Conservation (phyloP, 2,888 invertebrate species). For the Drosophila cracens region DNA sequence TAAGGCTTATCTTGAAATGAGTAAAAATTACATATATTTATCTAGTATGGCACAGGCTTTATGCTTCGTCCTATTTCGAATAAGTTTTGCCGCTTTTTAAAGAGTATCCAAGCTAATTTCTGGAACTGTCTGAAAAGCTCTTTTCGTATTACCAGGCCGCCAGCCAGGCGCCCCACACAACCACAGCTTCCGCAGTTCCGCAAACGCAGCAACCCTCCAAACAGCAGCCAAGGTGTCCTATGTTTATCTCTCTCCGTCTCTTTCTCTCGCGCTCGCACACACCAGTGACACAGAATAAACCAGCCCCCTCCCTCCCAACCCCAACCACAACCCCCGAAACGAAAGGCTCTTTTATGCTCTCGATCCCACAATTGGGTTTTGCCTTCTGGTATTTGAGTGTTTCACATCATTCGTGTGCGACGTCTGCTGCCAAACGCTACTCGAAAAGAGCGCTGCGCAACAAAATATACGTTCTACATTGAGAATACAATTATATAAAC, state of each 20-base stretch:
- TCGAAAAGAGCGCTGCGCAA: constrained; percentile 21
- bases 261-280: constrained; percentile 16
- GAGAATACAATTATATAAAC: constrained; percentile 14
- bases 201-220: constrained; percentile 36
- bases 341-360: constrained; percentile 47
- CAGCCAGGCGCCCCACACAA: constrained; percentile 48
- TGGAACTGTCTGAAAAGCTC: background rate
- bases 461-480: background rate
- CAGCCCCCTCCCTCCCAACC: background rate
- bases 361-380: constrained; percentile 52
- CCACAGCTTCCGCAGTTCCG: constrained; percentile 3
- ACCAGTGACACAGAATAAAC: background rate
- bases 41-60: background rate
- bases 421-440: constrained; percentile 45
- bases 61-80: background rate
- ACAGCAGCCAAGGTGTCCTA: constrained; percentile 44
- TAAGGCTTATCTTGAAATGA: background rate
- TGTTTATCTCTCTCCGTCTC: constrained; percentile 16
- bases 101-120: constrained; percentile 22
- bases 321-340: constrained; percentile 3
- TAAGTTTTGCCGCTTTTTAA: background rate
- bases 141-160: constrained; percentile 48
- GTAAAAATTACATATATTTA: background rate
- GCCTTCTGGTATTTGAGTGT: constrained; percentile 28
- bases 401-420: constrained; percentile 59